phyloP scores from a whole-genome alignment of 2,888 invertebrate species.

The Netelia melanura region DNA sequence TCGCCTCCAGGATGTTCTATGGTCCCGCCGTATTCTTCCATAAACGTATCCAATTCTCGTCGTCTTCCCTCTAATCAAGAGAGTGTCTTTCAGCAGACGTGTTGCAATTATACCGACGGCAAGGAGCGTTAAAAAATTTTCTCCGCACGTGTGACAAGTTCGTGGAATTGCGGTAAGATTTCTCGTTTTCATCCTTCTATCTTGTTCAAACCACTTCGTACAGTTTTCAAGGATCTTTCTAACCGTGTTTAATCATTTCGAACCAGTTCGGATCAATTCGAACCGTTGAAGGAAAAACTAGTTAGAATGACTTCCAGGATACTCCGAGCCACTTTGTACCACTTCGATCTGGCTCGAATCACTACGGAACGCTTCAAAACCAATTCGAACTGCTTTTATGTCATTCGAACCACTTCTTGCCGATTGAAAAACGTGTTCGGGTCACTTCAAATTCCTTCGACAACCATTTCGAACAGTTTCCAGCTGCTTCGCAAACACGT shows the following conservation, averaged over 20 bases:
- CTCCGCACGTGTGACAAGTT: neutral
- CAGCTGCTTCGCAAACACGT: neutral
- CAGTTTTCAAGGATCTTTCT: neutral
- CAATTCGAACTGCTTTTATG: neutral
- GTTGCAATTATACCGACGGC: neutral
- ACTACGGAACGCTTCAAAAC: neutral
- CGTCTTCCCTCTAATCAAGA: neutral
- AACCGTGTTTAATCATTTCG: neutral
- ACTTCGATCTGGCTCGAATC: neutral
- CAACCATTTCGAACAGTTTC: neutral
- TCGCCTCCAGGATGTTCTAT: neutral
- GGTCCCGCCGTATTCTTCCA: conserved; percentile 10
- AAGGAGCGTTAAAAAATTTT: conserved; percentile 14
- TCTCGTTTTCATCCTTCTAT: neutral
- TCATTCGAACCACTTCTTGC: neutral
- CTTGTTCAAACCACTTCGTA: neutral
- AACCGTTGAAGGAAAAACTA: neutral
- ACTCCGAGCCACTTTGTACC: neutral
- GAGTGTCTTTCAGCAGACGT: neutral
- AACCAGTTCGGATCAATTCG: neutral
- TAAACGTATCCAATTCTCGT: neutral
- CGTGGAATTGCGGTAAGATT: neutral
- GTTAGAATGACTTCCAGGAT: neutral
- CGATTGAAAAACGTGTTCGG: neutral
- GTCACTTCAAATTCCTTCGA: neutral